Percentiles rank a stretch among this genome's conserved stretches.
Evolutionary conservation across 2,113 vertebrate species (phyloP).

Genomic region (Panthera uncia): DNA sequence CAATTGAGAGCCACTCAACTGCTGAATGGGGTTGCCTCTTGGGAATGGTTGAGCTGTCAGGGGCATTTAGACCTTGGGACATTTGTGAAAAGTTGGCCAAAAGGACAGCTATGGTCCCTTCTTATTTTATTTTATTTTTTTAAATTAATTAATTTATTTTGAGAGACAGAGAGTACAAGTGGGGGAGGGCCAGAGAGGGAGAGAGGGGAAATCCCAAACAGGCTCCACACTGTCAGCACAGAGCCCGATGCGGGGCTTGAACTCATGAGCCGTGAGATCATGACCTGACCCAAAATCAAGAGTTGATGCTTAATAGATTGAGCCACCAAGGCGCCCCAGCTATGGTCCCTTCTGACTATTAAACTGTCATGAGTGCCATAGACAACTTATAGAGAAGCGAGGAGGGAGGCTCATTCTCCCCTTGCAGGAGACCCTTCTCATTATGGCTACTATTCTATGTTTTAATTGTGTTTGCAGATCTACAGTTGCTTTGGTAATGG

Average conservation of each 20-base stretch:
- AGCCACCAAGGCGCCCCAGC: no score
- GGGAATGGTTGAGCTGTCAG: not conserved
- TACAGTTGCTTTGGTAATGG: not conserved
- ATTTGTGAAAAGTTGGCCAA: not conserved
- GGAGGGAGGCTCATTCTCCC: not conserved
- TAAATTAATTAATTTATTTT: no score
- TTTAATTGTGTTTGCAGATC: not conserved
- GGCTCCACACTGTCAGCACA: no score
- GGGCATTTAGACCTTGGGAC: not conserved
- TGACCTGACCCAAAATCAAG: no score
- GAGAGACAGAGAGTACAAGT: no score
- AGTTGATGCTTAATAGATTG: no score
- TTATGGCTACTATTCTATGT: not conserved
- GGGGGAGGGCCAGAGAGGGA: no score
- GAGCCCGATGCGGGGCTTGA: no score
- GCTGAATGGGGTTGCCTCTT: not conserved
- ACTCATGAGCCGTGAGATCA: no score
- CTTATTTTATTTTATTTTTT: no score
- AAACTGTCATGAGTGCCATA: not conserved
- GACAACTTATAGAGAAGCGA: not conserved
- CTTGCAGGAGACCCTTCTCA: not conserved
- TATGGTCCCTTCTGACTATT: not conserved
- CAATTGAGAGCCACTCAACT: not conserved
- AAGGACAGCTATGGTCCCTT: no score
- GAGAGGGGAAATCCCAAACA: no score